Evolutionary conservation across 2,113 vertebrate genomes (phyloP).

Genomic region (Spheniscus mendiculus): DNA sequence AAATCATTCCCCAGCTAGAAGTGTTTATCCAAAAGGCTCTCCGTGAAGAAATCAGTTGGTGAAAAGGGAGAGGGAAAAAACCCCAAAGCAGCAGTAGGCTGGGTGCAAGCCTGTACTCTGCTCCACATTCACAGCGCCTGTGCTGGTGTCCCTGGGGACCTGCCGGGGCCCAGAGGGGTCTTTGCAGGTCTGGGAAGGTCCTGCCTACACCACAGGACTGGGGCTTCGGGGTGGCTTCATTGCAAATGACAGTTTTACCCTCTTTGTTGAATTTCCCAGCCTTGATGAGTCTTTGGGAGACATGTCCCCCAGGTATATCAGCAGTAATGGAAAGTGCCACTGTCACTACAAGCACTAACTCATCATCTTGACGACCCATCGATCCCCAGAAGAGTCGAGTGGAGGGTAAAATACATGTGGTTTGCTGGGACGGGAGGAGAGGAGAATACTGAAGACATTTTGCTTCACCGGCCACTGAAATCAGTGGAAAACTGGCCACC

Average conservation of each 20-base stretch:
- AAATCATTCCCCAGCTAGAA: not conserved
- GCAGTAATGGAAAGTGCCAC: slow-evolving; percentile 62
- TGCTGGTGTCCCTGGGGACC: not conserved
- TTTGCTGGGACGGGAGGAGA: not conserved
- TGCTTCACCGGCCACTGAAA: not conserved
- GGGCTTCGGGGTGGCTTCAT: not conserved
- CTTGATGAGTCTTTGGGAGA: slow-evolving; percentile 54
- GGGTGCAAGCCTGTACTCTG: not conserved
- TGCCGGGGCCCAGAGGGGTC: not conserved
- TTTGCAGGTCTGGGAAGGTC: not conserved
- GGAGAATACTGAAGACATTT: not conserved
- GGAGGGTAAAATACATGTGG: slow-evolving; percentile 37
- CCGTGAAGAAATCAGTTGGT: rapidly evolving
- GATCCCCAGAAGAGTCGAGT: slow-evolving; percentile 15
- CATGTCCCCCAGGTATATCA: slow-evolving; percentile 46
- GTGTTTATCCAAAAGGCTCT: not conserved
- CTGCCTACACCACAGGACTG: not conserved
- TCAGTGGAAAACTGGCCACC: not conserved
- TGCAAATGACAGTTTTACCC: not conserved
- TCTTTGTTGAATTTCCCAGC: slow-evolving; percentile 30
- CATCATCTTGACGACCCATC: slow-evolving; percentile 58
- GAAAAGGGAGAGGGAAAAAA: not conserved
- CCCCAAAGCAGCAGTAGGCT: not conserved
- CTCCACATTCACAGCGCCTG: rapidly evolving
- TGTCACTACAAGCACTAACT: slow-evolving; percentile 58